phyloP scores from a whole-genome alignment of 2,888 invertebrate genomes.

The Eupithecia insigniata region DNA sequence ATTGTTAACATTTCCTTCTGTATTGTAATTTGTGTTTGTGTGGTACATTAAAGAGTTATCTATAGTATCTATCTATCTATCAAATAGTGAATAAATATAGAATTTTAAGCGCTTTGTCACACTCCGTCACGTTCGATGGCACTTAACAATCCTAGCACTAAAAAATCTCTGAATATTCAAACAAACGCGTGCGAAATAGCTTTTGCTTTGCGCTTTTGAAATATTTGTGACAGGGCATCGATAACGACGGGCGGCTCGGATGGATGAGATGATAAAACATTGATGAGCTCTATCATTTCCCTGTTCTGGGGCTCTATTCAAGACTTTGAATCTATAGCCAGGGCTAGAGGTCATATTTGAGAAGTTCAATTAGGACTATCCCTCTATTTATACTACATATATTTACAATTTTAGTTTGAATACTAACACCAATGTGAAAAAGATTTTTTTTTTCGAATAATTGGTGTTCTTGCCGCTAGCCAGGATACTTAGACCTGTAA shows the following conservation, averaged over 20 bases:
- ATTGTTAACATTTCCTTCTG: too few species aligned
- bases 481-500: too few species aligned
- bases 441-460: too few species aligned
- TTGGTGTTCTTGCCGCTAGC: too few species aligned
- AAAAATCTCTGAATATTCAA: slow-evolving; percentile 13
- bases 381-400: background rate
- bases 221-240: slow-evolving; percentile 24
- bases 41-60: too few species aligned
- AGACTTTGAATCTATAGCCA: background rate
- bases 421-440: too few species aligned
- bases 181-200: slow-evolving; percentile 2
- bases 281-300: slow-evolving; percentile 35
- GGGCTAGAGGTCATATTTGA: background rate
- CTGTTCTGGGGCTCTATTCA: background rate
- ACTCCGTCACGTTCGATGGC: background rate
- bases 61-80: too few species aligned
- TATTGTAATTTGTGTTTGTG: too few species aligned
- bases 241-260: slow-evolving; percentile 23
- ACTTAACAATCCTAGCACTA: background rate
- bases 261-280: slow-evolving; percentile 39
- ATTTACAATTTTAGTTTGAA: too few species aligned
- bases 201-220: slow-evolving; percentile 12
- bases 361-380: background rate
- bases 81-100: background rate
- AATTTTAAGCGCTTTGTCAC: background rate